phyloP scores from a whole-genome alignment of 2,113 vertebrate species.

The Tiliqua scincoides region DNA sequence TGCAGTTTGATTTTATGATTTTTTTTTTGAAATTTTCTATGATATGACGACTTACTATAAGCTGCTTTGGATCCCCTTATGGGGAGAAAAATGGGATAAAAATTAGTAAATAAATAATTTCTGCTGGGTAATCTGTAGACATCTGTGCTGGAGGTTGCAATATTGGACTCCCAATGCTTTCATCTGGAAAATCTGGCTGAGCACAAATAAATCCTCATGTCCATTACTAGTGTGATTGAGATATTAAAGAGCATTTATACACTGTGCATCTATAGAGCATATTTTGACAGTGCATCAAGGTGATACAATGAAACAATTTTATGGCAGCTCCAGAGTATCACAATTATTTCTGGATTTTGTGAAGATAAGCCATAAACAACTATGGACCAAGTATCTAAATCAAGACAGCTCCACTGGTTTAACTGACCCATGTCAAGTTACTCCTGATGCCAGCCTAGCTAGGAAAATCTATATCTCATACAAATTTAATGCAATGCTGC shows the following conservation, averaged over 20 bases:
- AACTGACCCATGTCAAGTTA: constrained; percentile 26
- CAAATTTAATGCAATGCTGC: constrained; percentile 30
- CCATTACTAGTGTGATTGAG: constrained; percentile 4
- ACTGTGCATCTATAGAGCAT: background rate
- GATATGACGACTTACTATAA: no score
- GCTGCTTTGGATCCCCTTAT: no score
- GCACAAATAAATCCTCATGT: constrained; percentile 13
- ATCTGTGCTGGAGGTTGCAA: constrained; percentile 16
- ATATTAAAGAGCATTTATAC: background rate
- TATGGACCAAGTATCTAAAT: background rate
- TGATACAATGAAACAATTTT: background rate
- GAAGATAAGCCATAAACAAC: constrained; percentile 5
- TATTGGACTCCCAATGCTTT: background rate
- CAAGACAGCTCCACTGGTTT: constrained; percentile 16
- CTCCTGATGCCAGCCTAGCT: constrained; percentile 16
- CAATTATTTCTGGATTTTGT: background rate
- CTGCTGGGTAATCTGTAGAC: constrained; percentile 8
- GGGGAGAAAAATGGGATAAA: no score
- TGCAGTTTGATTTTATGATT: no score
- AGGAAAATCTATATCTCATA: constrained; percentile 25
- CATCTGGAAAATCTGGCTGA: constrained; percentile 27
- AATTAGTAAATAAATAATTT: no score
- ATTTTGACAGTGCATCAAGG: background rate
- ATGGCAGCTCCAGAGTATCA: background rate
- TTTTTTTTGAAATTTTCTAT: no score